Evolutionary conservation across 2,113 vertebrate genomes (phyloP), one percentile per base, ranked within the genome.

Genomic region (Ptilonorhynchus violaceus): DNA sequence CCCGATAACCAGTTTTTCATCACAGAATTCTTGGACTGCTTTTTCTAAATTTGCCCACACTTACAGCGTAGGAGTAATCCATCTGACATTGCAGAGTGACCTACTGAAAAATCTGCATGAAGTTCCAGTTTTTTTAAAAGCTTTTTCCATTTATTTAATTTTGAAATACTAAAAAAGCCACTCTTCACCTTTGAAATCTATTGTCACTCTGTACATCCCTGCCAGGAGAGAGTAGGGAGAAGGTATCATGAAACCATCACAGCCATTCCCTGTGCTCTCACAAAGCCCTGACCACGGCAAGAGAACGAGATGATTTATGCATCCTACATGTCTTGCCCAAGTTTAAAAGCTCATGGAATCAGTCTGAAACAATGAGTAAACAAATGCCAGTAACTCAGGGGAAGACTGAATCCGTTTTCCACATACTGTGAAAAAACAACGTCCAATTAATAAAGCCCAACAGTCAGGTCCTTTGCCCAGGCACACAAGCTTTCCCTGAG

Each of bases 391-490:
- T 37, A 78, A 68, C 39, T 77, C 53, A 73, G 11, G 22, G 14
- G 25, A 63, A 88, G 47, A 70, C 0, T 47, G 50, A 88, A 55
- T 22, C 33, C 16, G 37, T 64, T 69, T 89, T 87, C 33, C 25
- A 33, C 11, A 66, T 37, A 21, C 13, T 64, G 19, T 70, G 37
- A 35, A 79, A 86, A 86, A 74, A 64, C 8, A 81, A 91, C 69
- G 28, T 37, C 39, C 9, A 31, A 70, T 75, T 66, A 31, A 67
- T 25, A 70, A 66, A 83, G 25, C 50, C 30, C 7, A 62, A 33
- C 17, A 72, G 19, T 17, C 2, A 0, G 2, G 8, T 35, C n/a
- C 49, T 89, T 79, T 11, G 3, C 28, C 14, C 13, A 63, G 59
- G 49, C 21, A 62, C 47, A 63, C 24, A 58, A 39, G 22, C 18